phyloP scores from a whole-genome alignment of 1,140 invertebrate genomes.

The Acromyrmex heyeri region DNA sequence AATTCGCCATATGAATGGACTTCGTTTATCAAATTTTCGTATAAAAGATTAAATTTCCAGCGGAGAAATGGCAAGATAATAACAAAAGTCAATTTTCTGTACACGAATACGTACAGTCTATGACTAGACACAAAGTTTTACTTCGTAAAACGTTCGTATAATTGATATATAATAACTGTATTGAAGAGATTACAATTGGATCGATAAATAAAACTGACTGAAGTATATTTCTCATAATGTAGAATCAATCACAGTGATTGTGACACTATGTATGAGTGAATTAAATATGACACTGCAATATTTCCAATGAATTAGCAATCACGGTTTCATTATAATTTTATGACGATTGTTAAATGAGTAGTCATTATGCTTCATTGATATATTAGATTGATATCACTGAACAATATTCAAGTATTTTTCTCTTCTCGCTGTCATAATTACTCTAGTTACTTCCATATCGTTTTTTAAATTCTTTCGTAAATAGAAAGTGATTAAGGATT shows the following conservation, averaged over 20 bases:
- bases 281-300: constrained; percentile 53
- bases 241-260: constrained; percentile 42
- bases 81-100: constrained; percentile 1
- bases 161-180: neutral
- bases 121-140: neutral
- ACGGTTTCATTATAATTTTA: constrained; percentile 46
- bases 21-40: constrained; percentile 24
- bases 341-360: constrained; percentile 44
- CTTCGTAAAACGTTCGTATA: neutral
- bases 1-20: constrained; percentile 21
- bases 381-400: constrained; percentile 42
- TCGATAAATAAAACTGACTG: neutral
- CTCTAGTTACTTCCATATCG: neutral
- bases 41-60: constrained; percentile 24
- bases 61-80: constrained; percentile 8
- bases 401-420: constrained; percentile 31
- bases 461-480: neutral
- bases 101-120: neutral
- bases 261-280: constrained; percentile 25
- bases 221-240: constrained; percentile 21
- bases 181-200: constrained; percentile 32
- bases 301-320: constrained; percentile 53
- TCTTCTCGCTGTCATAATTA: constrained; percentile 42
- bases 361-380: constrained; percentile 22
- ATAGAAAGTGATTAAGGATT: neutral